Conservation (phyloP, 2,113 vertebrate species). For the Lichenostomus cassidix region DNA sequence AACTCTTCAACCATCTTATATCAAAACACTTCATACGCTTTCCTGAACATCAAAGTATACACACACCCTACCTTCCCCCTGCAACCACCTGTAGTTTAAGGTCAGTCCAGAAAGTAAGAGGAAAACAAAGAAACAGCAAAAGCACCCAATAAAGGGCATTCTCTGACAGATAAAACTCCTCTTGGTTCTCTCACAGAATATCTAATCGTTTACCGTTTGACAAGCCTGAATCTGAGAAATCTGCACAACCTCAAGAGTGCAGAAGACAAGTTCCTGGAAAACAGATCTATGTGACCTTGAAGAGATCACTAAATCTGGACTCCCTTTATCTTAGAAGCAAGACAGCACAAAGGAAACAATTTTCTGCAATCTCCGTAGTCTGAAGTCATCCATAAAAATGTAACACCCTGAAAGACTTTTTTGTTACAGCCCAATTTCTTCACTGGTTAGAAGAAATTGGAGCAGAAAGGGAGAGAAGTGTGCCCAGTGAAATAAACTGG, state of each 20-base stretch:
- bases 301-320: background rate
- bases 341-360: background rate
- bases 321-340: background rate
- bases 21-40: background rate
- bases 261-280: background rate
- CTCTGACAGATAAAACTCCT: background rate
- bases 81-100: background rate
- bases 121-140: background rate
- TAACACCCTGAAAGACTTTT: background rate
- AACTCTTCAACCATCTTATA: background rate
- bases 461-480: background rate
- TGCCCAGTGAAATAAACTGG: background rate
- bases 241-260: background rate
- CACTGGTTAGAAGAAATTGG: background rate
- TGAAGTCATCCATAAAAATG: background rate
- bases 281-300: background rate
- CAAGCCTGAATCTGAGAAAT: background rate
- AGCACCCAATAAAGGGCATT: background rate
- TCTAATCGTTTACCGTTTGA: background rate
- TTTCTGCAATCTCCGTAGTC: background rate
- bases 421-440: background rate
- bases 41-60: background rate
- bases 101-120: background rate
- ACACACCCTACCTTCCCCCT: accelerated
- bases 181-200: background rate